Base-by-base conservation (phyloP, 1,140 invertebrate genomes). In the Megathymus violae region DNA sequence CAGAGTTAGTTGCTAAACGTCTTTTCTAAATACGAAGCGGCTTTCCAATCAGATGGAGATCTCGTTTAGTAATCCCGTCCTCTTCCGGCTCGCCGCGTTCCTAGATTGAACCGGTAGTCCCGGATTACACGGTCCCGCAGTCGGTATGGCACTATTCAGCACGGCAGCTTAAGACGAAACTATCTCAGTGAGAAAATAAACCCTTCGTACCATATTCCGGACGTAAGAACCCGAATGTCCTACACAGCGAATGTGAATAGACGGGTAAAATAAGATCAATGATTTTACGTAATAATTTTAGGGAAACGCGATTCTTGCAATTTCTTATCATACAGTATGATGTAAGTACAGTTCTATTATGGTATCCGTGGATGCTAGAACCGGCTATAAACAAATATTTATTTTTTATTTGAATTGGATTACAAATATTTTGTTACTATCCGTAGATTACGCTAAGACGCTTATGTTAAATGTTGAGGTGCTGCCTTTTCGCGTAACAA, bases 31-130 rank as follows among this genome's bases (percentile, higher is more conserved):
- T 36, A 36, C 1, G 36, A 51, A 52, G 34, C 52, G 27, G 14
- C 25, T 43, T 40, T n/a, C 22, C 52, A 56, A 56, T 56, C 40
- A 56, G 40, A 56, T n/a, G 41, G 6, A 44, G 52, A 56, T 56
- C 52, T 56, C 40, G 52, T 43, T 43, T 14, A 19, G 22, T 56
- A 44, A 56, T 56, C 52, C 52, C 5, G 38, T 56, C 43, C 43
- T 14, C 22, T 15, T 56, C 22, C 51, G 51, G 38, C 36, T 56
- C 38, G 40, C 19, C 38, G 51, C 38, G 22, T 22, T 19, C 38
- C 38, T 6, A 40, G 52, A 56, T 56, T 56, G 52, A 17, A 44
- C 44, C 40, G 40, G 40, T 25, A 44, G 43, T 56, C 52, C 52
- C 0, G 51, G 51, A 54, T 54, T 54, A 54, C 38, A 43, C 11